Evolutionary conservation across 2,797 vertebrate genomes (phyloP), one percentile per base, ranked within the genome.

Genomic region (Nyctibius grandis): DNA sequence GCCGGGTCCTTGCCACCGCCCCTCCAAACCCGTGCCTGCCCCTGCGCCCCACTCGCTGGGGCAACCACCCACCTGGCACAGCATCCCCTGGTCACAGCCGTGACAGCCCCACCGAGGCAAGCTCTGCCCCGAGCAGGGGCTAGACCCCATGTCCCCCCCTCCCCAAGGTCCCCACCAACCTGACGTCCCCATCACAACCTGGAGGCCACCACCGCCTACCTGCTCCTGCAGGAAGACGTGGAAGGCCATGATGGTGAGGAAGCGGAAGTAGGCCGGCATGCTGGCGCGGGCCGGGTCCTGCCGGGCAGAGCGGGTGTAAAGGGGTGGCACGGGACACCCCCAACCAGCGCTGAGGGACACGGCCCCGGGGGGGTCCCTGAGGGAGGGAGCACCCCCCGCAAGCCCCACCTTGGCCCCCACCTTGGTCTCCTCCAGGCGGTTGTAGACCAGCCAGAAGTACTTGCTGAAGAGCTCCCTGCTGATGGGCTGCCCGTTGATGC

Each of bases 171-270:
- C 56, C 29, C 29, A 33, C 6, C 48, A 67, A 44, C 12, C 5
- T 31, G 19, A 82, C 1, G 2, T 10, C 50, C 22, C 12, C 16
- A 12, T 19, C n/a, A 18, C 59, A 36, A 53, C 21, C 67, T 50
- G 14, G 6, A 73, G 15, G 21, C 17, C 40, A 34, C 21, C 69
- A 40, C 3, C 29, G 2, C 87, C 51, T 90, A 99, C 99, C 98
- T 99, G 99, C 96, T 99, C 99, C 93, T 99, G 98, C 44, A 99
- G 98, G 96, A 99, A 99, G 75, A 99, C 97, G 0, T 99, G 99
- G 96, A 99, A 99, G 74, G 99, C 99, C 98, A 99, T 98, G 96
- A 99, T 99, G 15, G 99, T 99, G 94, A 99, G 99, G 97, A 99
- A 99, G 31, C 99, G 99, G 96, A 99, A 99, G 94, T 99, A 99